A percentile compares a stretch with the other conserved stretches of the same genome.
These are phyloP conservation scores for Varroa destructor DNA, from an alignment of 1,140 invertebrate genomes.

Conservation along the genomic window DNA sequence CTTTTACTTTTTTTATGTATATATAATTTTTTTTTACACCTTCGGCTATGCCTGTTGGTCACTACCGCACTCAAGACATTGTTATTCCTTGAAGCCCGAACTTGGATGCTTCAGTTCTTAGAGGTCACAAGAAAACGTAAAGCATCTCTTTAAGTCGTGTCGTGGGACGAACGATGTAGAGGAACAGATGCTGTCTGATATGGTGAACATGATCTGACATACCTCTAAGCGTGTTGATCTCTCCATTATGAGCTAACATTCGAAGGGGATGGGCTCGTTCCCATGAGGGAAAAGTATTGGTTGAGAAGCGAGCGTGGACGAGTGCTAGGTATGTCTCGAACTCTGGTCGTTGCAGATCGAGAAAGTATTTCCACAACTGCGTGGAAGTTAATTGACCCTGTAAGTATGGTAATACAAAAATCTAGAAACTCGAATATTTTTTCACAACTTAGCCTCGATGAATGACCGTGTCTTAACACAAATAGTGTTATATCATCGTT, in stretches of 20 bases:
- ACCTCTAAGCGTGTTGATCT: slow-evolving; percentile 90
- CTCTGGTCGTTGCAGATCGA: slow-evolving; percentile 56
- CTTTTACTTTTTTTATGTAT: no score
- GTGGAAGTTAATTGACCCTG: slow-evolving; percentile 82
- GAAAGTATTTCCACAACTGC: slow-evolving; percentile 78
- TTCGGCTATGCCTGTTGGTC: no score
- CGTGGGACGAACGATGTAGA: no score
- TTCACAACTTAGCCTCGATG: background rate
- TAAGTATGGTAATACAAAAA: slow-evolving; percentile 26
- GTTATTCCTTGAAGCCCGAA: no score
- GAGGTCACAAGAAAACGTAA: no score
- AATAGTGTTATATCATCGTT: no score
- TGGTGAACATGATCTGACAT: background rate
- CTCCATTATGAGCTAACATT: slow-evolving; percentile 93
- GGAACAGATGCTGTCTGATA: no score
- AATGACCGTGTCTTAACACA: no score
- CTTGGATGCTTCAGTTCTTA: no score
- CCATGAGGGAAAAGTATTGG: slow-evolving; percentile 98
- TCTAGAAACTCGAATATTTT: background rate
- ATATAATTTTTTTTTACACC: no score
- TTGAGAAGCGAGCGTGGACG: slow-evolving; percentile 93
- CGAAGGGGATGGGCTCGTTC: slow-evolving; percentile 95
- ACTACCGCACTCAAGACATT: no score
- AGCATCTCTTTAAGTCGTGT: no score
- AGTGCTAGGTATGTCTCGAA: slow-evolving; percentile 88